Conservation (phyloP, 2,888 invertebrate genomes). For the Drepana falcataria region DNA sequence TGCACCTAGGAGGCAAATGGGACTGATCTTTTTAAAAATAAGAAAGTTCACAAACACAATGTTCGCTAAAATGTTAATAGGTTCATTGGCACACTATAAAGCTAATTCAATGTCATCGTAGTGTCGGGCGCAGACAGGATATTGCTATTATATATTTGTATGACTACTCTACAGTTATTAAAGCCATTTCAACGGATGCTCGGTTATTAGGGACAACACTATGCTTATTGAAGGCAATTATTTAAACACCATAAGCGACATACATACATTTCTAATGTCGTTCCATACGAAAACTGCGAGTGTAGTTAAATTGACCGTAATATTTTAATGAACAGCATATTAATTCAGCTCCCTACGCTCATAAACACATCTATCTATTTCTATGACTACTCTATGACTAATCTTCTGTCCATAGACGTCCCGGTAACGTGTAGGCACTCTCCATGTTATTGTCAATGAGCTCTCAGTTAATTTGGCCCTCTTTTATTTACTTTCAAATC, state of each 20-base stretch:
- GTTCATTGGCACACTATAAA: constrained; percentile 63
- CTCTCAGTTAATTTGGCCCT: background rate
- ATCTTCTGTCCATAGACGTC: no score
- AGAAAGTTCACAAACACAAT: constrained; percentile 16
- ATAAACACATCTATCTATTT: no score
- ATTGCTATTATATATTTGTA: background rate
- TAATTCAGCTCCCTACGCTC: no score
- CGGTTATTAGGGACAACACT: background rate
- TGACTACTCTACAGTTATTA: background rate
- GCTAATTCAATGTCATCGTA: constrained; percentile 50
- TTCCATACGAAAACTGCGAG: no score
- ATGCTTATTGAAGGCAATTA: background rate
- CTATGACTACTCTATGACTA: no score
- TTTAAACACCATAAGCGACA: background rate
- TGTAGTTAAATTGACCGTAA: no score
- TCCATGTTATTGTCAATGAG: no score
- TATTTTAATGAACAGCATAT: no score
- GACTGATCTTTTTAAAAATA: background rate
- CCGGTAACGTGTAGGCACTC: no score
- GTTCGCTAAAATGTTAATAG: constrained; percentile 54
- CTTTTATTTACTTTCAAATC: background rate
- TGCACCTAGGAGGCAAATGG: background rate
- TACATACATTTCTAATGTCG: background rate
- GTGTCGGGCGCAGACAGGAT: constrained; percentile 25
- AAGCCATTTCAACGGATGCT: background rate